Evolutionary conservation across 2,797 vertebrate species (phyloP).

Genomic region (Falco naumanni): DNA sequence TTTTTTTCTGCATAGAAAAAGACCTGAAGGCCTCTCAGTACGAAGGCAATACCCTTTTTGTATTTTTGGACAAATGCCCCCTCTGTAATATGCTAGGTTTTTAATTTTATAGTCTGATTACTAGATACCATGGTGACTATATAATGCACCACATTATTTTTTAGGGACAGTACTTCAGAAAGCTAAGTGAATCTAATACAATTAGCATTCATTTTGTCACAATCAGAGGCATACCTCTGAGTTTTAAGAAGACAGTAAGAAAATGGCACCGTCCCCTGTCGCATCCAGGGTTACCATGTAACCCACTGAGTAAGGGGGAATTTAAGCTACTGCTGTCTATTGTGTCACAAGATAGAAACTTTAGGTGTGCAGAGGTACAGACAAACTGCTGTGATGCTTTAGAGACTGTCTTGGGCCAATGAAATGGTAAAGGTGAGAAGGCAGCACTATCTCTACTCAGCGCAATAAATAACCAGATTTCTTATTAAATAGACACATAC

Average conservation of each 20-base stretch:
- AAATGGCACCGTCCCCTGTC: neutral
- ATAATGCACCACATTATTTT: neutral
- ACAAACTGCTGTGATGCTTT: neutral
- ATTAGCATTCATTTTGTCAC: neutral
- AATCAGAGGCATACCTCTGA: neutral
- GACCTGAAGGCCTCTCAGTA: neutral
- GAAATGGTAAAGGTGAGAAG: neutral
- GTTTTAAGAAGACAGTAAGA: neutral
- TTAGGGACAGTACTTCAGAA: neutral
- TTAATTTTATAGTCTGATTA: neutral
- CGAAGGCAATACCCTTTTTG: neutral
- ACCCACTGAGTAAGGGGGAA: neutral
- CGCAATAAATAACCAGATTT: neutral
- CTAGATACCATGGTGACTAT: neutral
- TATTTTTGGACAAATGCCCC: conserved; percentile 3
- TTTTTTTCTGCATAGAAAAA: conserved; percentile 26
- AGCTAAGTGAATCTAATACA: neutral
- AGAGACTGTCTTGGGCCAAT: neutral
- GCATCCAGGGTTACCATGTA: neutral
- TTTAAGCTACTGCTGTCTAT: neutral
- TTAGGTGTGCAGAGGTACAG: neutral
- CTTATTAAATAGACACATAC: neutral
- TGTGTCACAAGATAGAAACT: neutral
- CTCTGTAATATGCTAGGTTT: neutral
- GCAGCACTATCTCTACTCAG: neutral